Base-by-base conservation (phyloP, 2,113 vertebrate genomes). In the Oxyura jamaicensis region DNA sequence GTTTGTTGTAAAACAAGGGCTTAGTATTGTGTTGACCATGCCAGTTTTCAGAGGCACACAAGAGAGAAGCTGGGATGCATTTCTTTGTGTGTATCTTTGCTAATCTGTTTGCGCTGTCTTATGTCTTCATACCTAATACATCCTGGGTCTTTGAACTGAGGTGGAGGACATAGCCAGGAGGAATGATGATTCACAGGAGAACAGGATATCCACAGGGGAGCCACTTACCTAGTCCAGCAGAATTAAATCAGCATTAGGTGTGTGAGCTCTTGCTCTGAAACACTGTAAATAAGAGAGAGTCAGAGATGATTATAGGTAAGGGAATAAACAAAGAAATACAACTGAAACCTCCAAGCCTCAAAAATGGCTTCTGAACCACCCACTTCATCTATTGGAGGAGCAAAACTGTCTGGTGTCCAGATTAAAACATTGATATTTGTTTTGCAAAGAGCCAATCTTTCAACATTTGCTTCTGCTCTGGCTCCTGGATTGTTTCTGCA, bases 161-260 rank as follows among this genome's bases (percentile, higher is more conserved):
- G 33, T 81, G 83, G 88, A 93, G 42, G 56, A 75, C 75, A 58
- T 91, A 88, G 80, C 68, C 88, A 92, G 91, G 68, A 88, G 87
- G 71, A 95, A 67, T 1, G 16, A 80, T 76, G 75, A 85, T 93
- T 94, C 95, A 95, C 77, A 62, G 84, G 69, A 84, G 83, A 95
- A 81, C 52, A 75, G 86, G 74, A 79, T 93, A 85, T 93, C 91
- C 95, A 95, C 89, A 84, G 89, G 91, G 91, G 69, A 95, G 91
- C 60, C 56, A 82, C 83, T 53, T 95, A 91, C 48, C 74, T 69
- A 86, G 91, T 93, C 86, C 94, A 93, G 89, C 91, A 91, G 91
- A 93, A 95, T 75, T 89, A 91, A 95, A 95, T 95, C 95, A 91
- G 84, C 91, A 20, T 89, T 76, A 93, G 89, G 58, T 79, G 58